Base-by-base conservation (phyloP, 2,797 vertebrate genomes). In the Sebastes hubbsi region DNA sequence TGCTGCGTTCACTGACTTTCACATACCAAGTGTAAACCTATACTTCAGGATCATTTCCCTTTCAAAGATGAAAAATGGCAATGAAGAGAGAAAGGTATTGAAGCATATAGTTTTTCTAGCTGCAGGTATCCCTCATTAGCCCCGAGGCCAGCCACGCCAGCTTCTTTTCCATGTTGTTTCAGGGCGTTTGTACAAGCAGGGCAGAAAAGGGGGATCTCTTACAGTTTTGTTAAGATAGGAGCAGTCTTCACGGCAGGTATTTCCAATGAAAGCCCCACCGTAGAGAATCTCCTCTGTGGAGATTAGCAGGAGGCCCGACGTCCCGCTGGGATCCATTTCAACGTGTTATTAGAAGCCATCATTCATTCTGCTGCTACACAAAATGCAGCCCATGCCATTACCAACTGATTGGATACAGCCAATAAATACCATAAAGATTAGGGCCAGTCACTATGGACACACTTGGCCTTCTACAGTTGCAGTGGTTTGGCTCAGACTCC, bases 251-350 rank as follows among this genome's bases (percentile, higher is more conserved):
- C 91, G 75, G 79, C 88, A 88, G 92, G 91, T 79, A 90, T 80
- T 82, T 85, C 61, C 77, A 84, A 36, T 87, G 84, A 92, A 90
- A 88, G 88, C 63, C 25, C 72, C 78, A 56, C 65, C 82, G 49
- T 52, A 75, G 78, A 86, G 81, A 80, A 38, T 58, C 80, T 89
- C 54, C 77, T 87, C 61, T 83, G 80, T 91, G 80, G 75, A 89
- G 84, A 88, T 84, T 72, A 84, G 77, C 75, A 74, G 89, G 88
- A 84, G 80, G 90, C 60, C 68, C 27, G 0, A 55, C 32, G 46
- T 76, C 87, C 83, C 52, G 79, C 90, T 87, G 86, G 73, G 87
- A 87, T 87, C 78, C 62, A 89, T 90, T 93, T 91, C 83, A 90
- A 61, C n/a, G 10, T 52, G 76, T 90, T 89, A 84, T 88, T 87